Percentiles rank a stretch among this genome's conserved stretches.
Evolutionary conservation across 2,113 vertebrate genomes (phyloP).

Genomic region (Irena cyanogastra): DNA sequence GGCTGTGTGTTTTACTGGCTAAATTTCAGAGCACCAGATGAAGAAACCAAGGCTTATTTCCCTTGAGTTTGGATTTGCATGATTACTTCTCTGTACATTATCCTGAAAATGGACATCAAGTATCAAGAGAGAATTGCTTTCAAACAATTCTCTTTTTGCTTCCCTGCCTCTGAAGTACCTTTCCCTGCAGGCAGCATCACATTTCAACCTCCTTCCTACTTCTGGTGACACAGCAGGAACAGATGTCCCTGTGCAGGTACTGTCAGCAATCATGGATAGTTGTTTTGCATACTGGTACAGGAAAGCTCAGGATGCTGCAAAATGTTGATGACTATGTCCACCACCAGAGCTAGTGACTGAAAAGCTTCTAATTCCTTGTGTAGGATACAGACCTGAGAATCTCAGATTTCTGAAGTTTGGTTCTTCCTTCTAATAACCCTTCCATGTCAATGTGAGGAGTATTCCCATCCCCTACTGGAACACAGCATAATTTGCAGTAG

Average conservation of each 20-base stretch:
- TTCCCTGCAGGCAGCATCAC: neutral
- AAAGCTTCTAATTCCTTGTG: neutral
- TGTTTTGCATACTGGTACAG: neutral
- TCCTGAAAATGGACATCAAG: constrained; percentile 15
- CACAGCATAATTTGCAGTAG: neutral
- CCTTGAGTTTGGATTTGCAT: constrained; percentile 46
- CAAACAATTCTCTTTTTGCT: neutral
- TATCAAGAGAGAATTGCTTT: constrained; percentile 12
- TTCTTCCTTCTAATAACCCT: neutral
- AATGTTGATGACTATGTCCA: neutral
- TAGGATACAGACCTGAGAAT: neutral
- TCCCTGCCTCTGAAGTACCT: neutral
- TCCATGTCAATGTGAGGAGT: neutral
- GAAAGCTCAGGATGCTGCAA: neutral
- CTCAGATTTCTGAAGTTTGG: neutral
- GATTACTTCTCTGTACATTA: constrained; percentile 21
- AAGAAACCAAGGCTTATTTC: constrained; percentile 50
- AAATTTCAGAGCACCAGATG: constrained; percentile 46
- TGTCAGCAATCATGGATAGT: neutral
- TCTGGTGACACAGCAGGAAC: neutral
- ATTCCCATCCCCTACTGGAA: neutral
- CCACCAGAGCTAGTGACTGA: neutral
- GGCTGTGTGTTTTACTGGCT: neutral
- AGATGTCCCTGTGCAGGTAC: neutral
- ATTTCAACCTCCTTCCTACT: neutral